phyloP scores from a whole-genome alignment of 1,140 invertebrate species.

The Drosophila triauraria region DNA sequence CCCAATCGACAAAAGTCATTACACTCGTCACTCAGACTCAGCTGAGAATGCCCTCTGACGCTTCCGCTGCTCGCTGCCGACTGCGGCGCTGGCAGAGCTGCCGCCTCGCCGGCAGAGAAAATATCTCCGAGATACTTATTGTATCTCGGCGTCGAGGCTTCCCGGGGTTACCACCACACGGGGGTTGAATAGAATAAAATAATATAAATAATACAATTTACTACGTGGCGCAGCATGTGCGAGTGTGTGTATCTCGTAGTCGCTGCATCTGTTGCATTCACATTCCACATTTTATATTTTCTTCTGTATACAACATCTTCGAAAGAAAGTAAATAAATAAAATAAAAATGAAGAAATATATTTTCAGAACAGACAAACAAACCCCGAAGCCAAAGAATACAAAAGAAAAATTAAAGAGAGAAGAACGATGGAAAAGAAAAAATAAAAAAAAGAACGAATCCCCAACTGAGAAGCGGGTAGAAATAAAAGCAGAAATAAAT shows the following conservation, averaged over 20 bases:
- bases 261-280: slow-evolving; percentile 66
- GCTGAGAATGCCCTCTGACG: slow-evolving; percentile 56
- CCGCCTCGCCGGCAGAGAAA: neutral
- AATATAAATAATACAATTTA: slow-evolving; percentile 83
- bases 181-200: slow-evolving; percentile 65
- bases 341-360: slow-evolving; percentile 79
- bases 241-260: slow-evolving; percentile 23
- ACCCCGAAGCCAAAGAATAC: slow-evolving; percentile 33
- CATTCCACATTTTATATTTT: slow-evolving; percentile 42
- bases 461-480: slow-evolving; percentile 48
- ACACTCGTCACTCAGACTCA: slow-evolving; percentile 75
- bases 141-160: slow-evolving; percentile 20
- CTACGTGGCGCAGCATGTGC: slow-evolving; percentile 59
- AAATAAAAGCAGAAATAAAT: slow-evolving; percentile 78
- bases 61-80: slow-evolving; percentile 62
- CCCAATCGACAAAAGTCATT: slow-evolving; percentile 83
- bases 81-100: slow-evolving; percentile 17
- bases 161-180: slow-evolving; percentile 3
- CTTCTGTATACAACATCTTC: slow-evolving; percentile 57
- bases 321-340: slow-evolving; percentile 76
- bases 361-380: slow-evolving; percentile 51
- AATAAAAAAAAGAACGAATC: slow-evolving; percentile 36
- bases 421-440: neutral
- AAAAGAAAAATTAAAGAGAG: slow-evolving; percentile 21
- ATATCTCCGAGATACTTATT: slow-evolving; percentile 37